Evolutionary conservation across 1,140 invertebrate species (phyloP), one percentile per base, ranked within the genome.

Genomic region (Pseudomyrmex dendroicus): DNA sequence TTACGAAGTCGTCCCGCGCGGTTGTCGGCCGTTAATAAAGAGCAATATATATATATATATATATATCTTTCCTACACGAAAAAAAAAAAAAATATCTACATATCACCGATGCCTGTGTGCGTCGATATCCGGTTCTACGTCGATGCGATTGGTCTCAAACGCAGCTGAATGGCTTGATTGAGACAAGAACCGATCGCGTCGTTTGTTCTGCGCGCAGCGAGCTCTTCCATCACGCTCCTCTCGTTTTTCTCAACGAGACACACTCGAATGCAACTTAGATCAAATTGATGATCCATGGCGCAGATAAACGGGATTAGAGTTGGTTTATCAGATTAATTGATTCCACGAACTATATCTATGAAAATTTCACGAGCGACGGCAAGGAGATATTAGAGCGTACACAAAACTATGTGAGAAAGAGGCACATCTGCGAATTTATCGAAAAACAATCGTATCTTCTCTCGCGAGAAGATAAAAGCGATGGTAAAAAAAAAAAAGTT

Each of bases 1-100:
- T 68, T 70, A 84, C 46, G 64, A 73, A 86, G 54, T 87, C 59
- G 73, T 70, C 76, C 48, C 76, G 76, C 54, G 20, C 48, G 46
- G 12, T 70, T 70, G 56, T 82, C 67, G 78, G 70, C 76, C 66
- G 76, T 70, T 80, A 82, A 74, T 82, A 82, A 80, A 20, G 20
- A 20, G 20, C 20, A 20, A 20, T 20, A 20, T 20, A 20, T 20
- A 20, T 0, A 20, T 20, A 20, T 20, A 20, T 0, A 80, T 66
- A 80, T 80, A 70, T 80, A 66, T 80, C 44, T 54, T 35, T 54
- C 54, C 66, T 20, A 44, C 76, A 54, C 22, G 52, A 54, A 66
- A 35, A 35, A 35, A 7, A 35, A 35, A 35, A 7, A 35, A 78
- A 70, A 35, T 35, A 35, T 35, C 35, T 35, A 35, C 35, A 50